Base-by-base conservation (phyloP, 2,888 invertebrate genomes). In the Calephelis perditalis region DNA sequence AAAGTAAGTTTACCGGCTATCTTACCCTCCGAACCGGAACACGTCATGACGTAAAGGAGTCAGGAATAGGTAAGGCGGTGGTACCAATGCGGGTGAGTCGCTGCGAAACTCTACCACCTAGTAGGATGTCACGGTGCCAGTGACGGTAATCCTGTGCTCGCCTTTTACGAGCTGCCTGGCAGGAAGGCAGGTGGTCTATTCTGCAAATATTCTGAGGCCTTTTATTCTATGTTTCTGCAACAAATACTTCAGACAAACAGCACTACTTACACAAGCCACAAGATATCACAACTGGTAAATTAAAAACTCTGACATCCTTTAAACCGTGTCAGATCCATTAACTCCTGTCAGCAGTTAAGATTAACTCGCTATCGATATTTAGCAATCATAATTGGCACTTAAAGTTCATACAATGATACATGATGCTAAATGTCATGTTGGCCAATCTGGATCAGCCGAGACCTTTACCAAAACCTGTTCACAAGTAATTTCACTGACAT, bases 321-420 rank as follows among this genome's bases (percentile, higher is more conserved):
- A 52, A 52, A 52, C 35, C 52, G 11, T 52, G 52, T 36, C 52
- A 36, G 11, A 11, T 54, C 52, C 52, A 54, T 54, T 54, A 54
- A 36, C 52, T 36, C 7, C 52, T 54, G 52, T 54, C 52, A 54
- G 52, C 52, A 36, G 52, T 54, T 15, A 11, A 11, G 11, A 54
- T 57, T 56, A 57, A 57, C 56, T 47, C 35, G 49, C 36, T n/a
- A 49, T 56, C 35, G 52, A 47, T 56, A 47, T 57, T 57, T 60
- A 43, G 60, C 60, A 60, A 57, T 60, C 56, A 40, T 56, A 57
- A 60, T 60, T 57, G 52, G 57, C 60, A 43, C 56, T 49, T 11
- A 47, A 60, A 47, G 56, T 60, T 49, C 43, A 60, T 47, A 57
- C 8, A 46, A 55, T 57, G 57, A 60, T 60, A 57, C n/a, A 60